These are phyloP conservation scores for Hestina assimilis DNA, from an alignment of 1,140 invertebrate genomes.

Conservation along the genomic window DNA sequence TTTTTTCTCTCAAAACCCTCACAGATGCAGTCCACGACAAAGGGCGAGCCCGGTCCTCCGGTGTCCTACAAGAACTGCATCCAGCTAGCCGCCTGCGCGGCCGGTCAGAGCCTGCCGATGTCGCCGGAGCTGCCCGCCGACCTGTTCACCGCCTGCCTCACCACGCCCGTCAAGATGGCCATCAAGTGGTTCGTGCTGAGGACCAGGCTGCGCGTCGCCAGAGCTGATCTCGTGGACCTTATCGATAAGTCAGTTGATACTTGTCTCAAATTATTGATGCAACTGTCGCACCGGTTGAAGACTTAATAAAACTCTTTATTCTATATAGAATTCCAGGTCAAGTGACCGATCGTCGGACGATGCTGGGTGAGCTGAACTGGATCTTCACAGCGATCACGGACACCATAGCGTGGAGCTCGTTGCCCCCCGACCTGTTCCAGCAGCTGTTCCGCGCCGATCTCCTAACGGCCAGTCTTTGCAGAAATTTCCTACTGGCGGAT, in stretches of 20 bases:
- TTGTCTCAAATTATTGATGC: background rate
- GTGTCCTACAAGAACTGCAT: constrained; percentile 94
- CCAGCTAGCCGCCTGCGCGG: constrained; percentile 95
- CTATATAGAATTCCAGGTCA: constrained; percentile 92
- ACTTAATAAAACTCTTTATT: background rate
- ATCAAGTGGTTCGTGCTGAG: constrained; percentile 96
- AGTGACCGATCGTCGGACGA: constrained; percentile 95
- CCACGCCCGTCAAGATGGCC: constrained; percentile 98
- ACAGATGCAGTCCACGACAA: constrained; percentile 31
- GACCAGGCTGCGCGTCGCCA: constrained; percentile 89
- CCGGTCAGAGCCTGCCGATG: constrained; percentile 96
- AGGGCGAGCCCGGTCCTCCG: constrained; percentile 21
- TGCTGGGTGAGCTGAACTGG: constrained; percentile 99
- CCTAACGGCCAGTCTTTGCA: constrained; percentile 97
- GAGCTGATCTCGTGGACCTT: constrained; percentile 90
- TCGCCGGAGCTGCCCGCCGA: constrained; percentile 99
- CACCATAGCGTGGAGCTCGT: constrained; percentile 99
- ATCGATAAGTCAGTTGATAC: constrained; percentile 89
- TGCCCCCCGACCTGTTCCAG: constrained; percentile 96
- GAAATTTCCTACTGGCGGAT: constrained; percentile 98
- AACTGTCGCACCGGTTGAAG: too few relatives aligned
- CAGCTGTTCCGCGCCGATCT: constrained; percentile 98
- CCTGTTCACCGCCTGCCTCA: constrained; percentile 98
- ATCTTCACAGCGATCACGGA: constrained; percentile 99
- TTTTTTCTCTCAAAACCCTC: too few relatives aligned